Evolutionary conservation across 2,113 vertebrate genomes (phyloP), one percentile per base, ranked within the genome.

Genomic region (Orientallactaga bullata): DNA sequence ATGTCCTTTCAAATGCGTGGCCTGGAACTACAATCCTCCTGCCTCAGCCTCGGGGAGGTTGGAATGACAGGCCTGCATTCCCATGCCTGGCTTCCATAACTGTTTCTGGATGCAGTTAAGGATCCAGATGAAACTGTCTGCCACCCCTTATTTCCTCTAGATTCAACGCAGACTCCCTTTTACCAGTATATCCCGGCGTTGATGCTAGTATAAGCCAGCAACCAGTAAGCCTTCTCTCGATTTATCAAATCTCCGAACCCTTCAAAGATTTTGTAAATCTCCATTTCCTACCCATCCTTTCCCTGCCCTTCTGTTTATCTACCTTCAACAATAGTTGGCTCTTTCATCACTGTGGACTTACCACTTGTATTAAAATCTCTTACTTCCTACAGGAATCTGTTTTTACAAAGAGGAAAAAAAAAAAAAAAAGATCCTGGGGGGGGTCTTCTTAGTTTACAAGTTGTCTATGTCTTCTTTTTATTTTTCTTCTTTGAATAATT

Each of bases 391-490:
- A 71, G 7, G 91, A 89, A 85, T 72, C 58, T 32, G 51, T 88
- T 80, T 47, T 30, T 85, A 74, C 26, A 80, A 7, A 76, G 81
- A 87, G n/a, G 84, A 32, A 86, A 4, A 74, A 26, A 85, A n/a
- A 83, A 3, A 68, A 55, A 88, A 94, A 84, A 51, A 6, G 5
- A 3, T 28, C 84, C 21, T 65, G 63, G 39, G 76, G 88, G 7
- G 39, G 76, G 88, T 5, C 81, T 61, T 68, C 4, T 82, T 92
- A 42, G 66, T 71, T 85, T 77, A 81, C 74, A 79, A 84, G n/a
- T 26, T 42, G 63, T 51, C 7, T 81, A 47, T 18, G 6, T 37
- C 13, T 90, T 95, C 2, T 51, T 71, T 78, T 63, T 79, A 83
- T 74, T 68, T 30, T 47, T 26, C 18, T 89, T 74, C 7, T 47